Conservation (phyloP, 2,797 vertebrate genomes). For the Knipowitschia caucasica region DNA sequence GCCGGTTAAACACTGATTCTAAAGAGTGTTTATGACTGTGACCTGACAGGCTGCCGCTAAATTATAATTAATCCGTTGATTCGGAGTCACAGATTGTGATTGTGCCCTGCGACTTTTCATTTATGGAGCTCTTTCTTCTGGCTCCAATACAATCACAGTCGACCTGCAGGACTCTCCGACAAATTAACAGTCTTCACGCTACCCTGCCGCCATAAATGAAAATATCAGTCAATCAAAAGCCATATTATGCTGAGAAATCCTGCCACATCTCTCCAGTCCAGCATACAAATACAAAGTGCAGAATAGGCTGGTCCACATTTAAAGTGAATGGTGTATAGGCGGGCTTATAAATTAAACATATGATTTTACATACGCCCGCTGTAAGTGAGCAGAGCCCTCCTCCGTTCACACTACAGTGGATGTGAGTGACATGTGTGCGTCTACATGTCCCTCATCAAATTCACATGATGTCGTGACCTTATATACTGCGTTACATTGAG, state of each 20-base stretch:
- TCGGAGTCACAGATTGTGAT: conserved; percentile 72
- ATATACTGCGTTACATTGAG: too few relatives aligned
- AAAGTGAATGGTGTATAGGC: conserved; percentile 6
- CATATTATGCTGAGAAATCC: conserved; percentile 60
- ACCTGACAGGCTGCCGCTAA: conserved; percentile 64
- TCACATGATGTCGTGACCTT: neutral
- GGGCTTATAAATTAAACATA: conserved; percentile 12
- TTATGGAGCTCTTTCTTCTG: conserved; percentile 69
- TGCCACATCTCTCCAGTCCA: conserved; percentile 52
- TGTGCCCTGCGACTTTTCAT: conserved; percentile 67
- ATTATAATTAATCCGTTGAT: conserved; percentile 77
- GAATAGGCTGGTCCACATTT: conserved; percentile 25
- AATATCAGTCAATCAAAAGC: conserved; percentile 76
- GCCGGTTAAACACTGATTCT: conserved; percentile 61
- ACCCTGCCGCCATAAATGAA: conserved; percentile 73
- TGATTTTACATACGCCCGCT: conserved; percentile 8
- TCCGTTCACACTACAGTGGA: neutral
- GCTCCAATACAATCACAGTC: conserved; percentile 63
- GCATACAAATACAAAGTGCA: conserved; percentile 62
- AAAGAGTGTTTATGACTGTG: conserved; percentile 65
- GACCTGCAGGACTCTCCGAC: conserved; percentile 72
- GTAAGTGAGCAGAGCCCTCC: neutral
- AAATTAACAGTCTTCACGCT: conserved; percentile 71
- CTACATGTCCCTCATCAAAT: neutral
- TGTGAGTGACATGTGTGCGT: neutral